Evolutionary conservation across 2,888 invertebrate species (phyloP).

Genomic region (Hetaerina titia): DNA sequence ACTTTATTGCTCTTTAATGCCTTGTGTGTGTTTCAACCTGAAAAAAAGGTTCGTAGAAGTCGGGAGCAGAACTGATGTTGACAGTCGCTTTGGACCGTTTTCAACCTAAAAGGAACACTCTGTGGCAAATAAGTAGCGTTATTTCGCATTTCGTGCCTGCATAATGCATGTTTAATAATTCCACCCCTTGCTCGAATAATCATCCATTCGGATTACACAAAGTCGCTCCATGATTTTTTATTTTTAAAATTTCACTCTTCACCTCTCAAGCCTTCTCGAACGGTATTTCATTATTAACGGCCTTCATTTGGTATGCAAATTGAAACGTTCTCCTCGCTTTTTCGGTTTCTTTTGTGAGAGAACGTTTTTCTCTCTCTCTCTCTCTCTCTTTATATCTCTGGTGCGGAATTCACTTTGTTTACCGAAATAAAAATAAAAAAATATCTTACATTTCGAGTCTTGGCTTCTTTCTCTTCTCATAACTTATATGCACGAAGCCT

Average conservation of each 20-base stretch:
- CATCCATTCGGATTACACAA: slow-evolving; percentile 45
- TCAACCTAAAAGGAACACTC: slow-evolving; percentile 4
- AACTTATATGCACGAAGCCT: slow-evolving; percentile 11
- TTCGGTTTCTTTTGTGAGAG: slow-evolving; percentile 37
- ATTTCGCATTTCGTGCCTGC: not conserved
- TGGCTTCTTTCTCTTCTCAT: not conserved
- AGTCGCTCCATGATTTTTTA: slow-evolving; percentile 49
- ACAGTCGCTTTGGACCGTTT: slow-evolving; percentile 16
- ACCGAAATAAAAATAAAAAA: slow-evolving; percentile 5
- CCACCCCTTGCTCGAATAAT: slow-evolving; percentile 36
- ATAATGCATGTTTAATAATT: slow-evolving; percentile 50
- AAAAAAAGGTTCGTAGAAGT: not conserved
- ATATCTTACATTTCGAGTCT: not conserved
- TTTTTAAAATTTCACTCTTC: not conserved
- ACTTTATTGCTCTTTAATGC: slow-evolving; percentile 6
- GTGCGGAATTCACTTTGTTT: slow-evolving; percentile 50
- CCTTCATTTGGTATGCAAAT: slow-evolving; percentile 60
- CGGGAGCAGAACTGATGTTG: not conserved
- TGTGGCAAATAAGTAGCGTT: not conserved
- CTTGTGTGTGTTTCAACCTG: not conserved
- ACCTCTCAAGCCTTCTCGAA: not conserved
- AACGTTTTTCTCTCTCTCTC: not conserved
- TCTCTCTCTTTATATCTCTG: not conserved
- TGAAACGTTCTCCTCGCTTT: slow-evolving; percentile 53
- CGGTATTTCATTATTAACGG: slow-evolving; percentile 60